phyloP scores from a whole-genome alignment of 1,140 invertebrate genomes.

The Solen grandis region DNA sequence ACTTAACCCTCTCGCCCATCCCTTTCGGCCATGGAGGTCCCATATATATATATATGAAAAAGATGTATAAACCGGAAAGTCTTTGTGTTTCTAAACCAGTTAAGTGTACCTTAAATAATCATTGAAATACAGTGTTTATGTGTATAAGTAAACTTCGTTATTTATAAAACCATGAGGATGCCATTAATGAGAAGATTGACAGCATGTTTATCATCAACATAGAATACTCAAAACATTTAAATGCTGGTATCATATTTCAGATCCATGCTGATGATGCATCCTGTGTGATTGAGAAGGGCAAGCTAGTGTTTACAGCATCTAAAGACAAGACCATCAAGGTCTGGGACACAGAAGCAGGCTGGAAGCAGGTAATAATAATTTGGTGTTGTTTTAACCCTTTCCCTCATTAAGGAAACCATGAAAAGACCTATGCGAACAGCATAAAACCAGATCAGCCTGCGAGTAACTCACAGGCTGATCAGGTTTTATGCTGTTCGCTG shows the following conservation, averaged over 20 bases:
- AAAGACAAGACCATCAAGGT: slow-evolving; percentile 52
- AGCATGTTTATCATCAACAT: background rate
- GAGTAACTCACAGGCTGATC: too few relatives aligned
- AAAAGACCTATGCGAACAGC: too few relatives aligned
- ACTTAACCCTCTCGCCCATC: too few relatives aligned
- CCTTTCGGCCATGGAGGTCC: too few relatives aligned
- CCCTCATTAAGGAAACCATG: too few relatives aligned
- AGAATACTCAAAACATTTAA: background rate
- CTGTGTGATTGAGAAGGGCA: background rate
- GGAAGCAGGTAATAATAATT: background rate
- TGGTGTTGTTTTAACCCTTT: background rate
- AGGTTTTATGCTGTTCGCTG: background rate
- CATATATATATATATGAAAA: background rate
- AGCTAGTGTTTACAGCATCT: slow-evolving; percentile 47
- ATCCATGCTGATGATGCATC: slow-evolving; percentile 33
- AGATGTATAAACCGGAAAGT: background rate
- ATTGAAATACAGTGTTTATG: too few relatives aligned
- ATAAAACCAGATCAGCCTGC: too few relatives aligned
- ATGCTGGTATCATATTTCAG: slow-evolving; percentile 12
- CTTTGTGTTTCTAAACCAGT: too few relatives aligned
- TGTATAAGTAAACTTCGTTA: background rate
- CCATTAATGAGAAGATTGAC: background rate
- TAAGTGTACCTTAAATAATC: too few relatives aligned
- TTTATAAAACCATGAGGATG: background rate
- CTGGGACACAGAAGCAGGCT: slow-evolving; percentile 18